Evolutionary conservation across 2,113 vertebrate genomes (phyloP).

Genomic region (Pongo pygmaeus): DNA sequence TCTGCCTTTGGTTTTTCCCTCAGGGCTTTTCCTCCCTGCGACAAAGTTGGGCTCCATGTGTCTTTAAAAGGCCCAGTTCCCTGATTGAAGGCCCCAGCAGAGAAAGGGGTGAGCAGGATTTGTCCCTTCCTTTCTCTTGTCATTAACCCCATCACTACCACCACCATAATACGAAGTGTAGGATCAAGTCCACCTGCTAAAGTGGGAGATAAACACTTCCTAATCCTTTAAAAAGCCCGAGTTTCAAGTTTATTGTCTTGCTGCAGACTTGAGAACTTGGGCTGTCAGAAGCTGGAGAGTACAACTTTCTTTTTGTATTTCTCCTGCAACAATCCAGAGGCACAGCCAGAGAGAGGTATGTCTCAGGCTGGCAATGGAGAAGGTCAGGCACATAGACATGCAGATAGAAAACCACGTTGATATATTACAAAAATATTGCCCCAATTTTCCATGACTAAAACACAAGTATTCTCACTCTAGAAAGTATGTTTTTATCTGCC

Average conservation of each 20-base stretch:
- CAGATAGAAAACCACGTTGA: neutral
- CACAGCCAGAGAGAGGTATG: neutral
- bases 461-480: neutral
- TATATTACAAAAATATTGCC: neutral
- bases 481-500: neutral
- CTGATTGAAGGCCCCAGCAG: neutral
- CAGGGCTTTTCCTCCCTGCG: neutral
- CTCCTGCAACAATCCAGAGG: neutral
- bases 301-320: neutral
- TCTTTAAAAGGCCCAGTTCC: neutral
- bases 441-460: neutral
- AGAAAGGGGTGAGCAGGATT: neutral
- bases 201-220: neutral
- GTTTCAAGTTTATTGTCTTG: neutral
- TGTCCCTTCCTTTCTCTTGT: neutral
- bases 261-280: neutral
- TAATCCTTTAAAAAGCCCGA: neutral
- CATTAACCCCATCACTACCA: neutral
- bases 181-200: neutral
- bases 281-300: neutral
- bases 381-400: neutral
- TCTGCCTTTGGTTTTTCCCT: neutral
- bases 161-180: neutral
- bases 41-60: neutral
- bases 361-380: neutral